Conservation (phyloP, 2,888 invertebrate genomes). For the Sinodicranocentrus sp. region DNA sequence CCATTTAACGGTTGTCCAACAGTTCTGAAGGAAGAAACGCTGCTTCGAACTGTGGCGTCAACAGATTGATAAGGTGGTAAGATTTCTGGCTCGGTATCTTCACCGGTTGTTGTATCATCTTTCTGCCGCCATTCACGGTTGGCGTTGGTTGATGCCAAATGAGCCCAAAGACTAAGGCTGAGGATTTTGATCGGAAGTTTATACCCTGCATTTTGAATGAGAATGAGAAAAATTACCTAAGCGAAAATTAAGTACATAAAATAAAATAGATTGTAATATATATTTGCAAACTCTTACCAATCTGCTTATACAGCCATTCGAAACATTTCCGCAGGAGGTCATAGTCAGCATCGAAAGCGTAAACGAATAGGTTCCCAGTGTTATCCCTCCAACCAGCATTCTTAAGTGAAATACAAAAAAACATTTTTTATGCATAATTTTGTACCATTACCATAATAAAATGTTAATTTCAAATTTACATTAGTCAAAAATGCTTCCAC, state of each 20-base stretch:
- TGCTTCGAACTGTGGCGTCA: neutral
- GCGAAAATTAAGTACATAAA: neutral
- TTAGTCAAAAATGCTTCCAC: neutral
- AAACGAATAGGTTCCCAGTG: neutral
- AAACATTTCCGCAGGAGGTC: no score
- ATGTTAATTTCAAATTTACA: constrained; percentile 18
- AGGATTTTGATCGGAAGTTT: constrained; percentile 7
- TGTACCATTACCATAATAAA: no score
- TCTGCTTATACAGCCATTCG: neutral
- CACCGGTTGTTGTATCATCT: neutral
- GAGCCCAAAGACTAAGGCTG: constrained; percentile 9
- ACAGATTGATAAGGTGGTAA: neutral
- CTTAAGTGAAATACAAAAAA: neutral
- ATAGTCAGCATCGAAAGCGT: constrained; percentile 29
- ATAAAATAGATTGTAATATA: neutral
- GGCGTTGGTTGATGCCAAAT: constrained; percentile 18
- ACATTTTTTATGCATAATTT: neutral
- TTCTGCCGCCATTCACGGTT: neutral
- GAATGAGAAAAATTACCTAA: neutral
- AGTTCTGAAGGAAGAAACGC: no score
- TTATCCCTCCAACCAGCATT: neutral
- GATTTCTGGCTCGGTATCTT: neutral
- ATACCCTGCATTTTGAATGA: no score
- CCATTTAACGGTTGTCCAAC: constrained; percentile 3
- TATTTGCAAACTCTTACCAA: neutral